A percentile compares a stretch with the other conserved stretches of the same genome.
Evolutionary conservation across 2,113 vertebrate genomes (phyloP).

Genomic region (Vulpes ferrilata): DNA sequence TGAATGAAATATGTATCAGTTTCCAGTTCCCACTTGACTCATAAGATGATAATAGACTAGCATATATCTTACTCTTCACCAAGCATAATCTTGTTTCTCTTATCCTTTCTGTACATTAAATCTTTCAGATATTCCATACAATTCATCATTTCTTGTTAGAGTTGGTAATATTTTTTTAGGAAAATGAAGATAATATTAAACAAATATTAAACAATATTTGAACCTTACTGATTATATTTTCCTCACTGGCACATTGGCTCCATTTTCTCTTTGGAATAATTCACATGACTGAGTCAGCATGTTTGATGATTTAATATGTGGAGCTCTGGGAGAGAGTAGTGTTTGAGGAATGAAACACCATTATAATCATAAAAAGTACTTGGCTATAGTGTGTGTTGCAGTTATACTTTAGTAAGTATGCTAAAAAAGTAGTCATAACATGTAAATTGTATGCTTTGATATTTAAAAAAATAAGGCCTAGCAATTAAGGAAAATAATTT

Average conservation of each 20-base stretch:
- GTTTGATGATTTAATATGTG: background rate
- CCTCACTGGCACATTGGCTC: background rate
- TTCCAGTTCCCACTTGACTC: slow-evolving; percentile 11
- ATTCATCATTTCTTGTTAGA: slow-evolving; percentile 39
- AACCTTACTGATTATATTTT: slow-evolving; percentile 56
- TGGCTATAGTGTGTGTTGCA: background rate
- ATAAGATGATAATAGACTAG: background rate
- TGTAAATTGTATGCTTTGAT: slow-evolving; percentile 45
- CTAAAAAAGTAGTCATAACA: background rate
- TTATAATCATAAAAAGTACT: background rate
- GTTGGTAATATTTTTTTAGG: slow-evolving; percentile 23
- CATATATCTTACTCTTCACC: background rate
- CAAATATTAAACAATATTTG: background rate
- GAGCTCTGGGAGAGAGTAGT: slow-evolving; percentile 18
- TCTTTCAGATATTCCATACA: background rate
- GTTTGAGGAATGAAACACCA: slow-evolving; percentile 26
- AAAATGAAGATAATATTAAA: slow-evolving; percentile 9
- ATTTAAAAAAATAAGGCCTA: slow-evolving; percentile 57
- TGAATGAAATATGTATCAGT: slow-evolving; percentile 27
- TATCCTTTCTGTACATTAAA: background rate
- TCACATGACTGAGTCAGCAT: background rate
- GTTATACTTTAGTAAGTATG: slow-evolving; percentile 15
- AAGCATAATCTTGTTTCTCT: slow-evolving; percentile 29
- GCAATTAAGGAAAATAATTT: slow-evolving; percentile 64
- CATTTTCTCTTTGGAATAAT: slow-evolving; percentile 32